Base-by-base conservation (phyloP, 1,140 invertebrate species). In the Zaprionus inermis region DNA sequence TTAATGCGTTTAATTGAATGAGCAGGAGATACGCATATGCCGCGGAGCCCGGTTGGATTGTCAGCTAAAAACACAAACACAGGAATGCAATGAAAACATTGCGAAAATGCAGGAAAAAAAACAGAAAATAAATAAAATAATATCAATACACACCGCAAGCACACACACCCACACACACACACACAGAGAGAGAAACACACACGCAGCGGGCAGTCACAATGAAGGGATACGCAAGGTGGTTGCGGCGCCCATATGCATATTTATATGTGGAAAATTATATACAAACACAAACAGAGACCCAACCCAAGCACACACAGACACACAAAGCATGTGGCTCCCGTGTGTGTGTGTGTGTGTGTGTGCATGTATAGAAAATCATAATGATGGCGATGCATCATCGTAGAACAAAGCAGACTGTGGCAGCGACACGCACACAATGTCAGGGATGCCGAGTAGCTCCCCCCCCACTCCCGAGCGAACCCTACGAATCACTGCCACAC, bases 1-100 rank as follows among this genome's bases (percentile, higher is more conserved):
- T 88, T 89, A 88, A 88, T 89, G 80, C 83, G 73, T 88, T 89
- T 88, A 88, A 89, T 88, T 88, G 70, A 89, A 89, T 89, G 71
- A 76, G 46, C 60, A 44, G 61, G 71, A 63, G 63, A 58, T 44
- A 16, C 38, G 77, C 81, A 88, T 86, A 88, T 86, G 78, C 28
- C 68, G 30, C 28, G 3, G 28, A 49, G 65, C 20, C 46, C 66
- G 60, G 28, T 34, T 52, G 30, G 49, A 20, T 60, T 75, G 75
- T 67, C 52, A 54, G 77, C 81, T 80, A 80, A 88, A 79, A 86
- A 77, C 79, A 5, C 38, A 73, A 61, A 79, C 83, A 86, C 61
- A 41, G 79, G 72, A 79, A 89, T 89, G 79, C 83, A 83, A 88
- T 89, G 72, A 88, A 89, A 88, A 88, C 72, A 86, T 81, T 73